Base-by-base conservation (phyloP, 2,113 vertebrate genomes). In the Leptosomus discolor region DNA sequence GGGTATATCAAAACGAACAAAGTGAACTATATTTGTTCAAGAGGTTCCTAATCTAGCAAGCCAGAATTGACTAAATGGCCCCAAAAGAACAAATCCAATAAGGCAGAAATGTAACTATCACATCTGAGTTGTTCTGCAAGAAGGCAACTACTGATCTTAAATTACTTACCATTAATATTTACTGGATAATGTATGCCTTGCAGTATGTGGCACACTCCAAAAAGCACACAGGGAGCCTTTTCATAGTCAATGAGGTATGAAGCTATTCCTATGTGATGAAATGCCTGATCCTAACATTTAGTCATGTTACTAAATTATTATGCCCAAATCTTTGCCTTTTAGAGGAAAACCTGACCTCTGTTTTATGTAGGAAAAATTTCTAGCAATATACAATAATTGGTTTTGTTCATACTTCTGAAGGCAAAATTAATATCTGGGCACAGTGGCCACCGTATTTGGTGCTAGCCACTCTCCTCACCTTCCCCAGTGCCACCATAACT, bases 221-320 rank as follows among this genome's bases (percentile, higher is more conserved):
- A 92, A 85, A 80, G 41, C 57, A 74, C 4, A 14, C 41, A 41
- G 63, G 54, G 76, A 94, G 27, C 4, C 1, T 85, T 95, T 87
- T 69, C 36, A 48, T 43, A 80, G 54, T 61, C 92, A 97, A 83
- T 95, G 93, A 96, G 63, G 88, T 83, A 90, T 95, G 75, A 61
- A 95, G 15, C 45, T 85, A 50, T 45, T 73, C 61, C 32, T 82
- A 5, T 46, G 67, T 96, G 93, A 96, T 96, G 92, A 88, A 96
- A 93, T 90, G 92, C 58, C 70, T 24, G 5, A 76, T 92, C 20
- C 32, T 27, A 83, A 46, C 22, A 61, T 68, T 90, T 78, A 83
- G 87, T 85, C 50, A 9, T 21, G 14, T 67, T 85, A 79, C 87
- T 96, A 88, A 85, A 96, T 91, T 87, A 95, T 90, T 46, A 64